These are phyloP conservation scores for Noctua fimbriata DNA, from an alignment of 2,888 invertebrate species.

Conservation along the genomic window DNA sequence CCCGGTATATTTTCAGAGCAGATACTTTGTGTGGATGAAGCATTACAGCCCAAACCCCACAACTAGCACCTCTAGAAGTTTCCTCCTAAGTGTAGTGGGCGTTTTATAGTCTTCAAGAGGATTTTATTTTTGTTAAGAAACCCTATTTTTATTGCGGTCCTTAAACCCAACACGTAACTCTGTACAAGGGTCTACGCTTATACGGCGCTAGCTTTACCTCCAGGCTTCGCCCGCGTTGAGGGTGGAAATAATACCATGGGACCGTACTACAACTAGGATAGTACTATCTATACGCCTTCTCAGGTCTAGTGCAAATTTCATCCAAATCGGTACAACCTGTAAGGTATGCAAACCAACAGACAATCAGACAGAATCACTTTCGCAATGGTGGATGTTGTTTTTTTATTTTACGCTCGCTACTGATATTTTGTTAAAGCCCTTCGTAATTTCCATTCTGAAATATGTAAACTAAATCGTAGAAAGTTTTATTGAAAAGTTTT, in stretches of 20 bases:
- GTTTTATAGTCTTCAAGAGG: conserved; percentile 41
- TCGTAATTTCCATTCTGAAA: background rate
- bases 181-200: conserved; percentile 23
- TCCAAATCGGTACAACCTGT: background rate
- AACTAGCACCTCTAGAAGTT: conserved; percentile 17
- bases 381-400: background rate
- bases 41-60: background rate
- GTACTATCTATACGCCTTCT: background rate
- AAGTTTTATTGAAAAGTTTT: background rate
- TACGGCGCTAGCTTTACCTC: background rate
- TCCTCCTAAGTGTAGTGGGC: conserved; percentile 39
- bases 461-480: background rate
- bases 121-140: conserved; percentile 46
- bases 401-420: too few relatives aligned
- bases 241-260: background rate
- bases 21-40: conserved; percentile 15
- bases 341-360: background rate
- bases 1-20: background rate
- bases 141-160: conserved; percentile 53
- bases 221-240: too few relatives aligned
- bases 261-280: background rate
- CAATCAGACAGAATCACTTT: background rate
- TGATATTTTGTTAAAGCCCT: background rate
- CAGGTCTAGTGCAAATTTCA: background rate
- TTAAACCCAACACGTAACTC: conserved; percentile 47